A percentile compares a stretch with the other conserved stretches of the same genome.
Conservation (phyloP, 2,113 vertebrate genomes). For the Phrynosoma blainvillii region DNA sequence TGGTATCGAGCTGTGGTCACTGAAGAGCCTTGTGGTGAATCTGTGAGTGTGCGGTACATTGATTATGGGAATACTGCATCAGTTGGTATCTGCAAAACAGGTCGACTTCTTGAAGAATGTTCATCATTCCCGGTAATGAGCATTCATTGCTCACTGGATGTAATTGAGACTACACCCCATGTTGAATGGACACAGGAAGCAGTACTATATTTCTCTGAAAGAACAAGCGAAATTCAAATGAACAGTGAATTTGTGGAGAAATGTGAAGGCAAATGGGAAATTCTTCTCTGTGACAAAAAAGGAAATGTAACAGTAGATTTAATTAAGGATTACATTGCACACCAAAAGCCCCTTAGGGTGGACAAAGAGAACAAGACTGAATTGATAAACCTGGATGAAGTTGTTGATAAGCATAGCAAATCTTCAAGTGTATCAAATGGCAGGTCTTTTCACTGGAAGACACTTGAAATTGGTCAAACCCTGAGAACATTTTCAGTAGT, state of each 20-base stretch:
- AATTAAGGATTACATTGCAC: slow-evolving; percentile 29
- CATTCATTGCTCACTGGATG: slow-evolving; percentile 82
- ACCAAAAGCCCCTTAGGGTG: slow-evolving; percentile 25
- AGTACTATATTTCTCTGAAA: slow-evolving; percentile 72
- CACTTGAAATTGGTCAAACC: slow-evolving; percentile 72
- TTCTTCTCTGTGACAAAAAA: slow-evolving; percentile 79
- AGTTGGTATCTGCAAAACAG: slow-evolving; percentile 70
- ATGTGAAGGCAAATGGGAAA: slow-evolving; percentile 83
- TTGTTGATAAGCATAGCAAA: background rate
- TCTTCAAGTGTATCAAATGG: background rate
- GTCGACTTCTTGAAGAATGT: slow-evolving; percentile 70
- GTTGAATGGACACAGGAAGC: slow-evolving; percentile 61
- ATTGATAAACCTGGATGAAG: background rate
- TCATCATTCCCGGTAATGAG: slow-evolving; percentile 76
- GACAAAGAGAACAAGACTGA: background rate
- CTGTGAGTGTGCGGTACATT: slow-evolving; percentile 83
- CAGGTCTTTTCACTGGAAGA: slow-evolving; percentile 70
- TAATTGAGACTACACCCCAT: slow-evolving; percentile 44
- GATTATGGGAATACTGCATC: slow-evolving; percentile 90
- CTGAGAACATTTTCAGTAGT: slow-evolving; percentile 78
- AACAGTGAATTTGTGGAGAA: slow-evolving; percentile 82
- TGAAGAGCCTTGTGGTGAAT: slow-evolving; percentile 60
- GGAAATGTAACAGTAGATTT: slow-evolving; percentile 73
- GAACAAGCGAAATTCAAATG: slow-evolving; percentile 73
- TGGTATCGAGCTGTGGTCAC: slow-evolving; percentile 88